Evolutionary conservation across 2,113 vertebrate genomes (phyloP), one percentile per base, ranked within the genome.

Genomic region (Tautogolabrus adspersus): DNA sequence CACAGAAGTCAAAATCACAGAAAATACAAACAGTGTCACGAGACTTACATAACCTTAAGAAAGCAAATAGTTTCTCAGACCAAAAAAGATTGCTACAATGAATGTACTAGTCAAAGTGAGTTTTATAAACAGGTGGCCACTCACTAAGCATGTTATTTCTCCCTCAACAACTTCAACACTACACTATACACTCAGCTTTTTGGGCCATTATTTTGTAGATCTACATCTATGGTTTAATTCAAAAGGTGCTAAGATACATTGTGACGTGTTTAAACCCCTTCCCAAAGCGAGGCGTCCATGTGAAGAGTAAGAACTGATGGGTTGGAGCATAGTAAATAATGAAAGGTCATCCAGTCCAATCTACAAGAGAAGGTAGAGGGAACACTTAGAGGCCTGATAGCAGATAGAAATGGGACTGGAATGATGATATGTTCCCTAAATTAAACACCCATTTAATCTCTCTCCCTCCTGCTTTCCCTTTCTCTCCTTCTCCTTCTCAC

Each of bases 401-500:
- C 38, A 83, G 80, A 80, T 70, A 77, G 60, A 90, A 77, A 87
- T 81, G 61, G 63, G 66, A 86, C 77, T 72, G 65, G 72, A 82
- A 80, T 73, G 75, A 89, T 64, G 72, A 85, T 87, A 79, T 82
- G 59, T 81, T 86, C 80, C 56, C 68, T 77, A 82, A 81, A 87
- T 90, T 89, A 82, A 92, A 88, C 82, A 87, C 44, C 73, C 88
- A 66, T 89, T 82, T 82, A 86, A 86, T 84, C 81, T 74, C 75
- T 74, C 83, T 77, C 51, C 66, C 80, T 83, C 30, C 6, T 34
- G 30, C 30, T 34, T 34, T 34, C 6, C 30, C 30, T 34, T 34
- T 34, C 76, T 69, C 22, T 18, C 77, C 11, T 68, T 69, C 22
- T 18, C 77, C 11, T 68, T 77, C 83, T 85, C 66, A 82, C 78